Base-by-base conservation (phyloP, 2,113 vertebrate species). In the Urocolius indicus region DNA sequence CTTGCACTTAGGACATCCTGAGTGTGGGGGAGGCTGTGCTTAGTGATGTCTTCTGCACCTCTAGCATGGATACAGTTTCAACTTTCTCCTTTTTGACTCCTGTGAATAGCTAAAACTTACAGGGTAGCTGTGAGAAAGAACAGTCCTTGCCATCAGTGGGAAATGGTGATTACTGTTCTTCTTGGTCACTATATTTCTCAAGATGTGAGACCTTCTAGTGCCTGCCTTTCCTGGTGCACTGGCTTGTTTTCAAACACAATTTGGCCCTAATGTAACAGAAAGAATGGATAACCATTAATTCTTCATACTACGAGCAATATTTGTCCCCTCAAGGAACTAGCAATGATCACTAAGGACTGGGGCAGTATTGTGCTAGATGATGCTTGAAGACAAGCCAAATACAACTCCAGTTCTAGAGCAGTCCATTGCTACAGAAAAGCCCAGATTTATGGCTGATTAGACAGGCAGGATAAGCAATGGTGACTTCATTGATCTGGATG, bases 401-500 rank as follows among this genome's bases (percentile, higher is more conserved):
- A 22, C 46, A 54, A 3, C 51, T 90, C 14, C 38, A 13, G 13
- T 58, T 11, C 55, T 89, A n/a, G 43, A 63, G 13, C 38, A 51
- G 62, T 78, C 23, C 5, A 10, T 46, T 49, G 43, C 61, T 65
- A 54, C 80, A 69, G 58, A 95, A 83, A 68, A 61, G n/a, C 15
- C 13, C 34, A 46, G 43, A 43, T 23, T 71, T 84, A 20, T 5
- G 13, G n/a, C 32, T 69, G 15, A 3, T 67, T 62, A 71, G 43
- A 51, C 11, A 29, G 34, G 4, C 0, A 0, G 5, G 10, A 14
- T 22, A 51, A 81, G 13, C 30, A 84, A 46, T 48, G 34, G 19
- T 63, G 63, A 51, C 11, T 51, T 63, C 26, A 38, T 6, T 78
- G 43, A 20, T 84, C 46, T 74, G 36, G n/a, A n/a, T 74, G 19